Evolutionary conservation across 2,797 vertebrate species (phyloP), one percentile per base, ranked within the genome.

Genomic region (Sebastes taczanowskii): DNA sequence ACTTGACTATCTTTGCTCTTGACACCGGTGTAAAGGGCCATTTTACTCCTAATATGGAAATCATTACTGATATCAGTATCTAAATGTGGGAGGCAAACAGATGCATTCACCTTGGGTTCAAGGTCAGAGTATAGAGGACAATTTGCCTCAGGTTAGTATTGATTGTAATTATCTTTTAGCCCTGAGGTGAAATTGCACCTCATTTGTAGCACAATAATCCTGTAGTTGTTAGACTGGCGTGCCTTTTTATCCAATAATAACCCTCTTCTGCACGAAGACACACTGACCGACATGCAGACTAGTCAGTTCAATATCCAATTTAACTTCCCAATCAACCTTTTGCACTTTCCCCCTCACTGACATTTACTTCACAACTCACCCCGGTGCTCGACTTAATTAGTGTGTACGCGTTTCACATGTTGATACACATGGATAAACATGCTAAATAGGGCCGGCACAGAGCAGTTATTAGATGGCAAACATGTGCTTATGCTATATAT

Each of bases 241-340:
- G 64, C 23, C n/a, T 68, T 83, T 85, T 77, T 11, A 60, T 76
- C 76, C 78, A 67, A 78, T 83, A 81, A 83, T 74, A 73, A 81
- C 66, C 11, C 11, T 7, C 59, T 4, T 38, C 68, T 18, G 74
- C 60, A 63, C 1, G 3, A 49, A 42, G 63, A 74, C 74, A 42
- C 75, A 23, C 73, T 46, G 74, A 61, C 74, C 4, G 13, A 77
- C 23, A 81, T 22, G 71, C 83, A 82, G 60, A 83, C 79, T 8
- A 84, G 75, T 34, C 83, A 67, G 85, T 73, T 92, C 89, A 85
- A 92, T 94, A 93, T 89, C 83, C 75, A 92, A 91, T 94, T 91
- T 88, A 78, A 86, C 74, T 78, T 83, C 71, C 60, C 74, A 80
- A 89, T 92, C 84, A 87, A 88, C 88, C 88, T 83, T 80, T 85